Base-by-base conservation (phyloP, 1,140 invertebrate species). In the Pachypsylla venusta region DNA sequence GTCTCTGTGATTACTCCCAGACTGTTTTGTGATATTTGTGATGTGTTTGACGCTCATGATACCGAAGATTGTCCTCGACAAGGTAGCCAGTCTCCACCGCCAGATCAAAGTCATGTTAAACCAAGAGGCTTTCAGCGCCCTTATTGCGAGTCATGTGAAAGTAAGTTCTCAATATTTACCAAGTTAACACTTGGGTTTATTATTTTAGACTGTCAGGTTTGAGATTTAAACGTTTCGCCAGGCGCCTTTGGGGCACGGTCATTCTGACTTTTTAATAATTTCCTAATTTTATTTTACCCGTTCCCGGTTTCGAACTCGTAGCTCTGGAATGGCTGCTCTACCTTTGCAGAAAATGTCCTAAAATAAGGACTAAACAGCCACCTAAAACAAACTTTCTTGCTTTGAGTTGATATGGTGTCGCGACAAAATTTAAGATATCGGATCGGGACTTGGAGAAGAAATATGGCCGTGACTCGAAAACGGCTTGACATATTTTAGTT, bases 11-110 rank as follows among this genome's bases (percentile, higher is more conserved):
- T 79, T 3, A 76, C 86, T 19, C 85, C 87, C 24, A 81, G 94
- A 42, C 73, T 93, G 64, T 98, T 91, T 74, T 98, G 94, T 77
- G 94, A 98, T 77, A 97, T 97, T 66, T 98, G 94, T 73, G 94
- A 98, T 74, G 77, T 83, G 68, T 98, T 98, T 76, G 94, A 98
- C 75, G 74, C 83, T 58, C 95, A 98, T 68, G 93, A 98, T 69
- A 98, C 94, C 0, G 92, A 96, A 70, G 94, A 98, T 71, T 98
- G 94, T 75, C 93, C 93, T 16, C 75, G 80, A 16, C 93, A 97
- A 74, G 80, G 80, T 7, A 79, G 79, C 58, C 81, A 81, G 56
- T 69, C 71, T 25, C 65, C 75, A 4, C 67, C 74, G 39, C 65
- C 72, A 62, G 67, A 71, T 70, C 60, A 70, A 67, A 55, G 75